Conservation (phyloP, 2,113 vertebrate species). For the Syrrhaptes paradoxus region DNA sequence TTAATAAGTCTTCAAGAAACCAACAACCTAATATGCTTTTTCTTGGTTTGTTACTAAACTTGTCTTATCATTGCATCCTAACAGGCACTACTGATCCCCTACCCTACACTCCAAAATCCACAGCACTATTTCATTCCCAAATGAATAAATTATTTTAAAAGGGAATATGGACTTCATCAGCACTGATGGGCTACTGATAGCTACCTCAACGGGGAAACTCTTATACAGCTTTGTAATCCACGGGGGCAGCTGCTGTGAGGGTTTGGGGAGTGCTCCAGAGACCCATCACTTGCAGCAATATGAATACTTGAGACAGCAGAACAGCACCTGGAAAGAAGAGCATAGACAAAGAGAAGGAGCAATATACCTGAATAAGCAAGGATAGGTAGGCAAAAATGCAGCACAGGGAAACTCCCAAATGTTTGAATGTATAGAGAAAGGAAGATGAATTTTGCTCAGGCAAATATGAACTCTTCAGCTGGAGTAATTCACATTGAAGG, state of each 20-base stretch:
- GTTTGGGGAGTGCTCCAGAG: neutral
- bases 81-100: neutral
- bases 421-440: conserved; percentile 1
- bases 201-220: neutral
- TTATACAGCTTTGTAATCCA: neutral
- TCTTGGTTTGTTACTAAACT: neutral
- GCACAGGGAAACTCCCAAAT: neutral
- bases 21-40: neutral
- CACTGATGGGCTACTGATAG: neutral
- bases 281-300: neutral
- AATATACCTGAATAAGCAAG: neutral
- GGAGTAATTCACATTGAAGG: conserved; percentile 5
- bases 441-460: conserved; percentile 1
- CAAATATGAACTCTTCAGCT: conserved; percentile 15
- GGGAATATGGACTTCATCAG: neutral
- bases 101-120: neutral
- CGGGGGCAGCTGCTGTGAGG: neutral
- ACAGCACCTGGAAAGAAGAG: neutral
- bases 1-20: neutral
- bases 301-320: neutral
- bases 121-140: neutral
- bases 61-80: neutral
- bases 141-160: neutral
- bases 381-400: neutral
- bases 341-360: neutral